A percentile compares a stretch with the other conserved stretches of the same genome.
These are phyloP conservation scores for Conus ventricosus DNA, from an alignment of 1,140 invertebrate species.

Conservation along the genomic window DNA sequence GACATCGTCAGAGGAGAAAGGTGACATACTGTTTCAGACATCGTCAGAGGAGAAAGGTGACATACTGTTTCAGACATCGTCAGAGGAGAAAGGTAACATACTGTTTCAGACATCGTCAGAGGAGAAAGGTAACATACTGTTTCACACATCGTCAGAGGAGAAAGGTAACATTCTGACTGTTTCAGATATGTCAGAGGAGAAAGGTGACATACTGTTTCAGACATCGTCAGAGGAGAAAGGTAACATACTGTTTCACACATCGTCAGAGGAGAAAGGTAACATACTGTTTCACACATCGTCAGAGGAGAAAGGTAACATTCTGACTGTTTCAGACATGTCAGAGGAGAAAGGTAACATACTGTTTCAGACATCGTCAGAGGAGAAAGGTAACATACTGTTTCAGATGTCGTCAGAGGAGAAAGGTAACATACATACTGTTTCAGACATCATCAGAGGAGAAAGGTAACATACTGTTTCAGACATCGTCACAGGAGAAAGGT, in stretches of 20 bases:
- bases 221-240: not conserved
- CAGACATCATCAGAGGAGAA: constrained; percentile 3
- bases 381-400: not conserved
- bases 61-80: not conserved
- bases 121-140: not conserved
- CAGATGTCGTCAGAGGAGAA: no score
- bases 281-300: not conserved
- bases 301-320: not conserved
- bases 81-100: not conserved
- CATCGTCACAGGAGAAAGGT: no score
- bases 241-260: no score
- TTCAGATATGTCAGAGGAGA: no score
- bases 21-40: no score
- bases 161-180: no score
- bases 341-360: no score
- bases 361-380: not conserved
- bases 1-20: not conserved
- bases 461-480: no score
- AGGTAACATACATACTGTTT: not conserved
- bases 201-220: not conserved
- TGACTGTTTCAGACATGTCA: no score
- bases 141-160: not conserved
- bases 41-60: no score
- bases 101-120: no score
- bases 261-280: no score